These are phyloP conservation scores for Callimorpha dominula DNA, from an alignment of 2,888 invertebrate genomes.

Conservation along the genomic window DNA sequence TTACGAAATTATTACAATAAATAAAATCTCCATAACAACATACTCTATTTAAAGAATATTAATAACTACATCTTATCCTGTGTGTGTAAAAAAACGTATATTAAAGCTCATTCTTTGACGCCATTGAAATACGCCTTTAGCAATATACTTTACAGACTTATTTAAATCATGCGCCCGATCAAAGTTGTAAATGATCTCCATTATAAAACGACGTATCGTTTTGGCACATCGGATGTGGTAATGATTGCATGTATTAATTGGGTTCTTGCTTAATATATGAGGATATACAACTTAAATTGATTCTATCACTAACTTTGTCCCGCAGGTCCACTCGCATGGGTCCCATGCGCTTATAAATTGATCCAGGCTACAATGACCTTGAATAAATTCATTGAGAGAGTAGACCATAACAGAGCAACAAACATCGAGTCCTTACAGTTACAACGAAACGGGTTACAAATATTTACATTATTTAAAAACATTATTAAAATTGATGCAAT, in stretches of 20 bases:
- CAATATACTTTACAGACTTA: not conserved
- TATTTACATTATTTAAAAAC: too few relatives aligned
- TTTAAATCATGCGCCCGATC: constrained; percentile 5
- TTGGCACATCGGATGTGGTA: constrained; percentile 20
- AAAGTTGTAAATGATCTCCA: constrained; percentile 25
- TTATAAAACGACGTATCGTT: constrained; percentile 27
- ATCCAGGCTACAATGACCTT: too few relatives aligned
- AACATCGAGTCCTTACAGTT: too few relatives aligned
- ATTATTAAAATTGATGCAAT: too few relatives aligned
- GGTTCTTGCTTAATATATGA: constrained; percentile 3
- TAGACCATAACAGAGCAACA: too few relatives aligned
- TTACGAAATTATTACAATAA: too few relatives aligned
- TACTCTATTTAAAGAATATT: not conserved
- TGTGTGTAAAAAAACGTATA: not conserved
- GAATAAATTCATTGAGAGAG: too few relatives aligned
- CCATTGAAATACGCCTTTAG: not conserved
- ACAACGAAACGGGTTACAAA: too few relatives aligned
- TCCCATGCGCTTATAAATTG: too few relatives aligned
- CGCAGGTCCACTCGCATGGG: too few relatives aligned
- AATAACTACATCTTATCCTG: not conserved
- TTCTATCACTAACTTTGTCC: too few relatives aligned
- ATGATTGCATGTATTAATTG: constrained; percentile 8
- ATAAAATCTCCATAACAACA: too few relatives aligned
- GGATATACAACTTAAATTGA: not conserved
- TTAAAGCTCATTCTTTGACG: not conserved